Evolutionary conservation across 2,888 invertebrate species (phyloP).

Genomic region (Pristionchus exspectatus): DNA sequence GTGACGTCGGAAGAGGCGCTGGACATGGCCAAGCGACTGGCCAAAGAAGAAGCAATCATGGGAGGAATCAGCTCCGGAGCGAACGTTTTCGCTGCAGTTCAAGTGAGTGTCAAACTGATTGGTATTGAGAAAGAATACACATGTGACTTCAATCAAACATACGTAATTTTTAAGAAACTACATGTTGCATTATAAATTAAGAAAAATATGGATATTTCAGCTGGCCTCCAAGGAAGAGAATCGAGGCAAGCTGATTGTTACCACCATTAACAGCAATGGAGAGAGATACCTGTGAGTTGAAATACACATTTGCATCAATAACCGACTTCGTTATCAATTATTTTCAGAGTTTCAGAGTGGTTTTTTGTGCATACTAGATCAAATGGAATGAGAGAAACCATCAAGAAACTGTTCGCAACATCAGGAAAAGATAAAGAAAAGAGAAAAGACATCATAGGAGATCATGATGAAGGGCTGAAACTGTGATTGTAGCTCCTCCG

Average conservation of each 20-base stretch:
- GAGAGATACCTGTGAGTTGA: conserved; percentile 71
- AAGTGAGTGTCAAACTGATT: conserved; percentile 47
- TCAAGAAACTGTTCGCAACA: too few relatives aligned
- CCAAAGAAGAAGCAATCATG: conserved; percentile 74
- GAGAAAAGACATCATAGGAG: too few relatives aligned
- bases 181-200: background rate
- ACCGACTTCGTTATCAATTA: too few relatives aligned
- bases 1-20: conserved; percentile 70
- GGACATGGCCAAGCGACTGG: conserved; percentile 73
- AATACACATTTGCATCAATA: too few relatives aligned
- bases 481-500: conserved; percentile 63
- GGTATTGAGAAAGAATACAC: background rate
- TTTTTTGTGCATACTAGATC: too few relatives aligned
- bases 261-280: conserved; percentile 71
- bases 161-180: too few relatives aligned
- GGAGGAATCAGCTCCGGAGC: conserved; percentile 73
- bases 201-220: conserved; percentile 53
- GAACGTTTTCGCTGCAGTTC: conserved; percentile 72
- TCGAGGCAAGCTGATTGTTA: conserved; percentile 74
- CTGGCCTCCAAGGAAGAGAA: conserved; percentile 73
- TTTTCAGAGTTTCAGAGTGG: too few relatives aligned
- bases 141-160: background rate
- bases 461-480: background rate
- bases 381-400: too few relatives aligned
- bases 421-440: too few relatives aligned